Percentiles rank a stretch among this genome's conserved stretches.
Conservation (phyloP, 2,113 vertebrate species). For the Aviceda subcristata region DNA sequence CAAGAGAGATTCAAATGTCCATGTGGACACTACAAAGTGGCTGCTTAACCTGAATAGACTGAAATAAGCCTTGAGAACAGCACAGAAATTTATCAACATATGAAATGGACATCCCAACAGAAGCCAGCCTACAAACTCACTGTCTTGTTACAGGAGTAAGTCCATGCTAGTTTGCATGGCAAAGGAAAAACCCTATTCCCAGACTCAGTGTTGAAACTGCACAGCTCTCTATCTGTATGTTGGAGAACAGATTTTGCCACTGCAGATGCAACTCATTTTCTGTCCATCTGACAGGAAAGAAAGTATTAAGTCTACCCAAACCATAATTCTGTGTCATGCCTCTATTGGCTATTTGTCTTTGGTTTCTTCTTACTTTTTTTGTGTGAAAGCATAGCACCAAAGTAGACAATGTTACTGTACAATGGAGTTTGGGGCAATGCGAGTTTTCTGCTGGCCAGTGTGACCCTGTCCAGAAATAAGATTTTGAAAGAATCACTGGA, state of each 20-base stretch:
- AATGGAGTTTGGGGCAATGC: not conserved
- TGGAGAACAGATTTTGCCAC: not conserved
- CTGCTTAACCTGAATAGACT: not conserved
- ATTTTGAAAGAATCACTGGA: not conserved
- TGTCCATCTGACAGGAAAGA: not conserved
- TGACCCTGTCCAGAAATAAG: not conserved
- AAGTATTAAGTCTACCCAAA: not conserved
- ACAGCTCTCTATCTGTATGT: fast-evolving
- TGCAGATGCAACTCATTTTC: not conserved
- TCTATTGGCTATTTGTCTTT: not conserved
- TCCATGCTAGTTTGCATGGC: no score
- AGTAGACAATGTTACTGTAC: not conserved
- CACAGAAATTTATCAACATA: not conserved
- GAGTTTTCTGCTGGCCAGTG: not conserved
- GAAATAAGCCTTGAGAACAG: not conserved
- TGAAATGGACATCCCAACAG: not conserved
- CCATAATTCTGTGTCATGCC: not conserved
- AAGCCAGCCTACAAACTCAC: not conserved
- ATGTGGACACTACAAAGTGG: not conserved
- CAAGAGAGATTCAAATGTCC: not conserved
- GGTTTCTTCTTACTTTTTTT: not conserved
- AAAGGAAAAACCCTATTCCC: not conserved
- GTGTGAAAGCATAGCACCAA: not conserved
- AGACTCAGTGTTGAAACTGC: not conserved
- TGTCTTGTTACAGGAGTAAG: not conserved